Base-by-base conservation (phyloP, 2,888 invertebrate species). In the Tuberolachnus salignus region DNA sequence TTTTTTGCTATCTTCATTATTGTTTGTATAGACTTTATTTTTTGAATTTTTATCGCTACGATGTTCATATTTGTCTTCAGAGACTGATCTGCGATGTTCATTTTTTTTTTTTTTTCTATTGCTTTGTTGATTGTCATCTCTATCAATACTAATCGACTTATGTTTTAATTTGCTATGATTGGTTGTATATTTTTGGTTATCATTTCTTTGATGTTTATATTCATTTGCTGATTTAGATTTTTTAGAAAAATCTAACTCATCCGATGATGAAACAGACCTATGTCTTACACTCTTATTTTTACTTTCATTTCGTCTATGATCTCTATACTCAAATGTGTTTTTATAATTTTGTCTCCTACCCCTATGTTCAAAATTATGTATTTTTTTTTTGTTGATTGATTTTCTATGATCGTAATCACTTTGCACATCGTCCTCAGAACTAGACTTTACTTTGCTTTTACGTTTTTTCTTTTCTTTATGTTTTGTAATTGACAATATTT, bases 21-120 rank as follows among this genome's bases (percentile, higher is more conserved):
- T 80, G 53, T 82, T 71, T 74, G 61, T 71, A 71, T 42, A 42
- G n/a, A n/a, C n/a, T 70, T 71, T 67, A 53, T 55, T 70, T 80
- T 34, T 67, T 19, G 46, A 59, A 71, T 46, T 66, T 69, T 23
- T 69, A 61, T 78, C 49, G 23, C 44, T 66, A 19, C 57, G 1
- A 23, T 61, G 42, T 64, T 64, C 26, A 46, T 19, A 26, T 46
- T 26, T 75, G 19, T 75, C 75, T 55, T 66, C 14, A 1, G 53
- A 64, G 3, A 16, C 55, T 44, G 61, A 74, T 53, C 53, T 74
- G 9, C 21, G 16, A 10, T n/a, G 64, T 23, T 74, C 64, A 64
- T 64, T 53, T 14, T 19, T 74, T 42, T 64, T 64, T n/a, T 64
- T 74, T 21, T 16, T n/a, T n/a, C n/a, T 34, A 63, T 21, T 11